A percentile compares a stretch with the other conserved stretches of the same genome.
Conservation (phyloP, 1,140 invertebrate species). For the Coptotermes formosanus region DNA sequence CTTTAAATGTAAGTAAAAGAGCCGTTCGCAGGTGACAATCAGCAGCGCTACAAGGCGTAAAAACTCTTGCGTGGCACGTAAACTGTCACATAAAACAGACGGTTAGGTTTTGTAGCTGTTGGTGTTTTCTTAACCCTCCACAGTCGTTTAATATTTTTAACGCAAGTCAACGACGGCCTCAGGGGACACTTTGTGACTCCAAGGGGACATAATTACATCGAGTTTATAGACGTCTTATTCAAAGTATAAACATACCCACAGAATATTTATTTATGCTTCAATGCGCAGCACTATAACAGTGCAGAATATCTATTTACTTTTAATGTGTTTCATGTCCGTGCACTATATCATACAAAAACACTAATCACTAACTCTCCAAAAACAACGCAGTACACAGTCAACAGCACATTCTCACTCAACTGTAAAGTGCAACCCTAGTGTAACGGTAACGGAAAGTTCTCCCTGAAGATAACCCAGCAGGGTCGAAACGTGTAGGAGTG, state of each 20-base stretch:
- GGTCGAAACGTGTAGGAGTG: too few relatives aligned
- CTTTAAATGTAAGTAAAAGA: constrained; percentile 9
- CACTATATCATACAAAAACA: too few relatives aligned
- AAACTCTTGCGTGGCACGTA: background rate
- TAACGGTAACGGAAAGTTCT: too few relatives aligned
- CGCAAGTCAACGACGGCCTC: background rate
- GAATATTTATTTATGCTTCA: background rate
- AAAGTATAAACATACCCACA: background rate
- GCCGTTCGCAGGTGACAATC: background rate
- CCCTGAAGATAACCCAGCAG: too few relatives aligned
- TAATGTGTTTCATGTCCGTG: too few relatives aligned
- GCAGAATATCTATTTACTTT: background rate
- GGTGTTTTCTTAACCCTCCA: background rate
- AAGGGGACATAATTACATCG: background rate
- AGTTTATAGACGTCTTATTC: background rate
- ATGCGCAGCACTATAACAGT: background rate
- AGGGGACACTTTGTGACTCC: background rate
- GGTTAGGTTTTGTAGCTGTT: background rate
- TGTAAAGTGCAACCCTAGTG: too few relatives aligned
- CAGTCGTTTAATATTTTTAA: background rate
- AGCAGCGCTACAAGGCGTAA: background rate
- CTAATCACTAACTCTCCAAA: too few relatives aligned
- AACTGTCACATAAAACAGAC: background rate
- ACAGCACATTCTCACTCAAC: too few relatives aligned
- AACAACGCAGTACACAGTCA: too few relatives aligned